A percentile compares a stretch with the other conserved stretches of the same genome.
These are phyloP conservation scores for Galago senegalensis DNA, from an alignment of 2,797 vertebrate genomes.

Conservation along the genomic window DNA sequence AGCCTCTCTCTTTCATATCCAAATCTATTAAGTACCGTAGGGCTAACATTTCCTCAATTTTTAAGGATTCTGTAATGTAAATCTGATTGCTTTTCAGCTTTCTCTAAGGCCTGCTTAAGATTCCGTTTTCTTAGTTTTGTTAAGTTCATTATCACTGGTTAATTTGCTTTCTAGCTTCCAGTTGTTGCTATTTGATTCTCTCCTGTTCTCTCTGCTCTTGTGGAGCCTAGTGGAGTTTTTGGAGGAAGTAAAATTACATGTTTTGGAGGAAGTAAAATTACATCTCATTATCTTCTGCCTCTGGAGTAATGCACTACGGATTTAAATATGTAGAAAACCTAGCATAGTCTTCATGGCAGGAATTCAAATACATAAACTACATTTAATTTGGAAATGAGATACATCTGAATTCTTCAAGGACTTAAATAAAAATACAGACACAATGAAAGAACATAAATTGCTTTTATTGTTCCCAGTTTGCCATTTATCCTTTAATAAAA, in stretches of 20 bases:
- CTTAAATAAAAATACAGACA: slow-evolving; percentile 56
- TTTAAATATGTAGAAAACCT: slow-evolving; percentile 53
- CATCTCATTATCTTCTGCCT: slow-evolving; percentile 57
- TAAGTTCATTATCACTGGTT: slow-evolving; percentile 63
- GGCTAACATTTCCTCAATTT: neutral
- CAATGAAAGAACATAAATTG: slow-evolving; percentile 47
- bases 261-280: slow-evolving; percentile 65
- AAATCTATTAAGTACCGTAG: neutral
- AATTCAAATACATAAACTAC: slow-evolving; percentile 67
- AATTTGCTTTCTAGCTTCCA: slow-evolving; percentile 63
- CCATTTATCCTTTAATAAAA: slow-evolving; percentile 59
- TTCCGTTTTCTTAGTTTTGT: slow-evolving; percentile 52
- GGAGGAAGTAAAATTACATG: slow-evolving; percentile 59
- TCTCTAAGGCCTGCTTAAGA: slow-evolving; percentile 22
- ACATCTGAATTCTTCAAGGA: slow-evolving; percentile 65
- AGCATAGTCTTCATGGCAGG: neutral
- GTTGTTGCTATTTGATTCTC: slow-evolving; percentile 48
- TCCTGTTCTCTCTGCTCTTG: slow-evolving; percentile 35
- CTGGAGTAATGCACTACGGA: slow-evolving; percentile 1
- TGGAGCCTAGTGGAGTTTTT: slow-evolving; percentile 24
- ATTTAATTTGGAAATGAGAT: slow-evolving; percentile 71
- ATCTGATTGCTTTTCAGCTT: neutral
- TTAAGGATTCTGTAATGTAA: slow-evolving; percentile 34
- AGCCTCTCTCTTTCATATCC: neutral
- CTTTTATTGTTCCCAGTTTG: slow-evolving; percentile 45